Evolutionary conservation across 2,888 invertebrate species (phyloP).

Genomic region (Drosophila aldrichi): DNA sequence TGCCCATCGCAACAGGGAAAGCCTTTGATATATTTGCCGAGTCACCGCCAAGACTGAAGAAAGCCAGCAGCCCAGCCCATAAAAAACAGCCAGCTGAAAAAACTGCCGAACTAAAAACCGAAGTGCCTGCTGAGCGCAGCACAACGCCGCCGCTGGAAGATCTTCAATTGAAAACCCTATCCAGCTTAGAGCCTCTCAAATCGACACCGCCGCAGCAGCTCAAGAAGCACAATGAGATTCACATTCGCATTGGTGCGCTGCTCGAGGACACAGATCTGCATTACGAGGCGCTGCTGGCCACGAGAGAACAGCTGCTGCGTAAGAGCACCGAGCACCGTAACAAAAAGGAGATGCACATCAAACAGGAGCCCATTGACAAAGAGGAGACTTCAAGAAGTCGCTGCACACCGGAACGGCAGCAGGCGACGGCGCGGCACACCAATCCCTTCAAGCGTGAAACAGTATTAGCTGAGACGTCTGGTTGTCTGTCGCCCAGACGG

Average conservation of each 20-base stretch:
- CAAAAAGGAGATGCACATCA: conserved; percentile 42
- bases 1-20: conserved; percentile 22
- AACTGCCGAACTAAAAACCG: conserved; percentile 31
- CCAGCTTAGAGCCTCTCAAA: conserved; percentile 37
- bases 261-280: conserved; percentile 79
- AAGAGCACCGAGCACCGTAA: conserved; percentile 67
- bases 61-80: conserved; percentile 19
- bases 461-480: conserved; percentile 55
- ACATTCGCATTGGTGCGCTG: conserved; percentile 80
- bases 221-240: conserved; percentile 69
- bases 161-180: conserved; percentile 11
- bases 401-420: conserved; percentile 13
- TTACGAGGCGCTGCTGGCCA: conserved; percentile 68
- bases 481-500: conserved; percentile 21
- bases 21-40: conserved; percentile 79
- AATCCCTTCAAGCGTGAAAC: conserved; percentile 68
- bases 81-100: conserved; percentile 20
- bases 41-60: conserved; percentile 72
- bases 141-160: conserved; percentile 70
- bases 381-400: background rate
- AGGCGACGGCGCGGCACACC: conserved; percentile 9
- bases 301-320: conserved; percentile 63
- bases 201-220: conserved; percentile 23
- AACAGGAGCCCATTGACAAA: conserved; percentile 22
- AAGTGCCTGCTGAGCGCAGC: conserved; percentile 37